Base-by-base conservation (phyloP, 2,888 invertebrate genomes). In the Nowickia ferox region DNA sequence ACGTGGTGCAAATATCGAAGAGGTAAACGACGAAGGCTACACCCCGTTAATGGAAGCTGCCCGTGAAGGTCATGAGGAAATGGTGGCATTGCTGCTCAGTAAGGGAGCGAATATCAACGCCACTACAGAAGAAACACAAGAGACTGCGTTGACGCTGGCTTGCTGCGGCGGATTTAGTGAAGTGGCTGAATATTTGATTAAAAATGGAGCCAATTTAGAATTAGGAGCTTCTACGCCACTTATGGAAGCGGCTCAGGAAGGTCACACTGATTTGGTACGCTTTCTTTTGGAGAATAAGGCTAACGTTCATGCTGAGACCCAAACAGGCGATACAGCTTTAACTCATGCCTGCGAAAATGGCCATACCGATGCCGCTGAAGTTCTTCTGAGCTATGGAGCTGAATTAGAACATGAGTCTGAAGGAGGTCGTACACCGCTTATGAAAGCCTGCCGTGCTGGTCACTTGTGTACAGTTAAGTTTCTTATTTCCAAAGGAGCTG, bases 31-130 rank as follows among this genome's bases (percentile, higher is more conserved):
- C 93, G 99, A 99, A 94, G 99, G 99, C 40, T 99, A 99, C 93
- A 99, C 99, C 46, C 99, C 99, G 22, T 94, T 99, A 86, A 99
- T 99, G 99, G 99, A 99, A 94, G 99, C 99, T 63, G 98, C 99
- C 0, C 94, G 99, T 68, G 99, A 99, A 93, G 99, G 99, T 77
- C 99, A 99, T 93, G 98, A 98, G 92, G 98, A 98, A 93, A 98
- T 99, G 97, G 99, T 99, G 10, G 97, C 98, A 61, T 94, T 99
- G 76, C 95, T 99, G 77, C 94, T 99, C 15, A 96, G 96, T 87
- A 97, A 98, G 94, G 97, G 97, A 89, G 99, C 99, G 68, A 97
- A 98, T 91, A 98, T 99, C 92, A 99, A 99, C 94, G 98, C 98
- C 87, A 98, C 98, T 93, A 99, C 99, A 2, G 99, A 99, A 93